These are phyloP conservation scores for Trichechus manatus DNA, from an alignment of 2,113 vertebrate genomes.

Conservation along the genomic window DNA sequence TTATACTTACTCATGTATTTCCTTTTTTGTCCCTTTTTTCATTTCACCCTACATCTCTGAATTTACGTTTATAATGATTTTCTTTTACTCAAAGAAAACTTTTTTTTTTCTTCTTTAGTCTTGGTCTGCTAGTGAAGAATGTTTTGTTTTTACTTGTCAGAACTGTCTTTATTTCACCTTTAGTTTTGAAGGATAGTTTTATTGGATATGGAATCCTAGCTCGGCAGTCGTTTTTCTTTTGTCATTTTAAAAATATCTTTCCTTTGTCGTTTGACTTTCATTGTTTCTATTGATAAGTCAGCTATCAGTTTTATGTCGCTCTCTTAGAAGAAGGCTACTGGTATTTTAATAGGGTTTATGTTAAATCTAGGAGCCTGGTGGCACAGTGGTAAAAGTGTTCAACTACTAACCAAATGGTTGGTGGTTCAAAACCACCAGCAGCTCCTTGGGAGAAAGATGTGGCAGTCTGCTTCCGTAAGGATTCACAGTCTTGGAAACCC, in stretches of 20 bases:
- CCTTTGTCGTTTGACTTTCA: not conserved
- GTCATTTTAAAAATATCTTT: not conserved
- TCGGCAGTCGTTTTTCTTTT: not conserved
- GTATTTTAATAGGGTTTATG: not conserved
- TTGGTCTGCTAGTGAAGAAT: not conserved
- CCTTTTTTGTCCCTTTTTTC: too few relatives aligned
- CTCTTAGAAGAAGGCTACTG: not conserved
- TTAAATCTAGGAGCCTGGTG: too few relatives aligned
- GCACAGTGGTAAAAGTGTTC: too few relatives aligned
- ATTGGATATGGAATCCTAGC: not conserved
- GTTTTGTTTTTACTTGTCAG: not conserved
- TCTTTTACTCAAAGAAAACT: not conserved
- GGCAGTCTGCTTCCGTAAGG: too few relatives aligned
- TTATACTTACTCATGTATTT: too few relatives aligned
- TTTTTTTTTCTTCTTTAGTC: not conserved
- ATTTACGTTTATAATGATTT: not conserved
- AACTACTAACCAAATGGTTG: too few relatives aligned
- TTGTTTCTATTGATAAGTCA: not conserved
- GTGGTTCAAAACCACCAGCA: too few relatives aligned
- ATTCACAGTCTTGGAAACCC: too few relatives aligned
- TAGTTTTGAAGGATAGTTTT: not conserved
- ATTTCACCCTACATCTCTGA: not conserved
- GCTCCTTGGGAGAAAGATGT: too few relatives aligned
- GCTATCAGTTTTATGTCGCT: not conserved
- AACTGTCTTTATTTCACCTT: not conserved